Base-by-base conservation (phyloP, 2,797 vertebrate genomes). In the Benthosema pterotum region DNA sequence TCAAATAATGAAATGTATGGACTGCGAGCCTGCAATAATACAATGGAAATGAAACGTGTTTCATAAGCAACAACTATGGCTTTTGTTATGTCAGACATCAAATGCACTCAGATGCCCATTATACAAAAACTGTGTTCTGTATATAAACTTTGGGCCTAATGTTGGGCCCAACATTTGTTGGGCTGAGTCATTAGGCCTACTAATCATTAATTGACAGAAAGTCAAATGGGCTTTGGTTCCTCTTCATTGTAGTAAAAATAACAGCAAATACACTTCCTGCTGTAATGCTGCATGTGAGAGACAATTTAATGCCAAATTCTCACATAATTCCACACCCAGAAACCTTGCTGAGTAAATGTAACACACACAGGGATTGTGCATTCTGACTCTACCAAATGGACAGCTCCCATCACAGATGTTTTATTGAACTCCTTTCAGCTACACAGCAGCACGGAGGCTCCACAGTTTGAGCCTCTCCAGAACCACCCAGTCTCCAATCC, bases 1-100 rank as follows among this genome's bases (percentile, higher is more conserved):
- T 82, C 76, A 77, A 83, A 72, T 61, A 58, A 83, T 79, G 71
- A 81, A 54, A 75, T 66, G 57, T 54, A 69, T 22, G 74, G 57
- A 75, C 86, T 67, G 61, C 67, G 78, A 64, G 66, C 63, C 51
- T 65, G 63, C 17, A 52, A 63, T 57, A 80, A 59, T 19, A 75
- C 78, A 64, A 86, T 72, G 72, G 71, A 72, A 85, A 85, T 78
- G 59, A 81, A 83, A n/a, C n/a, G 77, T 60, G 75, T 70, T 71
- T 82, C 77, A 83, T 85, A 75, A 71, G 66, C 71, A 65, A 60
- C 67, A 69, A 69, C 67, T 74, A 68, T 46, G 45, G 70, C 71
- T 78, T 78, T 71, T 69, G 75, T 82, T 78, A 65, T 61, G 53
- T 60, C 67, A 79, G 60, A 65, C 48, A 60, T 64, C 13, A 64